These are phyloP conservation scores for Cheilosia impressa DNA, from an alignment of 2,888 invertebrate species.

Conservation along the genomic window DNA sequence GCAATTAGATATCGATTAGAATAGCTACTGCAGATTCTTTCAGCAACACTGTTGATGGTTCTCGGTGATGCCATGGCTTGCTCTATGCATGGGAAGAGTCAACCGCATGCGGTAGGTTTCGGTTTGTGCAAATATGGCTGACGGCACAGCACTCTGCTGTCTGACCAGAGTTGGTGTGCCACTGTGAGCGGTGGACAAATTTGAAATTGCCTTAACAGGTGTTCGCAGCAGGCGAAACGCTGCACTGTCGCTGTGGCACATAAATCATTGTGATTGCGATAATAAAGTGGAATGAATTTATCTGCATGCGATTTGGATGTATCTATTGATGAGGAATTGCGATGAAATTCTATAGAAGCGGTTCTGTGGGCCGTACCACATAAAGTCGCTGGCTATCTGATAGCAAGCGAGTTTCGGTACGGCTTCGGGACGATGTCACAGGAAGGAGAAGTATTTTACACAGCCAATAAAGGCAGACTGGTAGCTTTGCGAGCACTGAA, in stretches of 20 bases:
- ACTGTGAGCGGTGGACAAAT: slow-evolving; percentile 59
- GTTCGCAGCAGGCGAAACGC: slow-evolving; percentile 59
- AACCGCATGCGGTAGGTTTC: slow-evolving; percentile 3
- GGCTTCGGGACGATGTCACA: not conserved
- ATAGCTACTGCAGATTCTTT: slow-evolving; percentile 61
- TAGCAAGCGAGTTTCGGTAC: not conserved
- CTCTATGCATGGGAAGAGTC: slow-evolving; percentile 15
- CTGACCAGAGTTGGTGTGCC: slow-evolving; percentile 44
- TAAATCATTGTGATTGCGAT: slow-evolving; percentile 71
- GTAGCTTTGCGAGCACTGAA: too few relatives aligned
- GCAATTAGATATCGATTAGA: slow-evolving; percentile 54
- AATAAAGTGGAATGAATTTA: slow-evolving; percentile 71
- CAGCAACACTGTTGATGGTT: slow-evolving; percentile 48
- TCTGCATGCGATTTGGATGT: slow-evolving; percentile 62
- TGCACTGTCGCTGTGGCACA: slow-evolving; percentile 10
- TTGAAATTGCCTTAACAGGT: slow-evolving; percentile 71
- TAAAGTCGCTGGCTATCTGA: slow-evolving; percentile 15
- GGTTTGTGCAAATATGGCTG: slow-evolving; percentile 51
- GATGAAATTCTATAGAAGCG: slow-evolving; percentile 36
- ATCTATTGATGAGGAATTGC: slow-evolving; percentile 57
- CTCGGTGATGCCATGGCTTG: slow-evolving; percentile 38
- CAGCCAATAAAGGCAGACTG: too few relatives aligned
- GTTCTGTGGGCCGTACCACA: slow-evolving; percentile 8
- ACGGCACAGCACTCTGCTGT: slow-evolving; percentile 8
- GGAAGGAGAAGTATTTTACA: too few relatives aligned